Evolutionary conservation across 1,140 invertebrate genomes (phyloP), one percentile per base, ranked within the genome.

Genomic region (Aphis craccivora): DNA sequence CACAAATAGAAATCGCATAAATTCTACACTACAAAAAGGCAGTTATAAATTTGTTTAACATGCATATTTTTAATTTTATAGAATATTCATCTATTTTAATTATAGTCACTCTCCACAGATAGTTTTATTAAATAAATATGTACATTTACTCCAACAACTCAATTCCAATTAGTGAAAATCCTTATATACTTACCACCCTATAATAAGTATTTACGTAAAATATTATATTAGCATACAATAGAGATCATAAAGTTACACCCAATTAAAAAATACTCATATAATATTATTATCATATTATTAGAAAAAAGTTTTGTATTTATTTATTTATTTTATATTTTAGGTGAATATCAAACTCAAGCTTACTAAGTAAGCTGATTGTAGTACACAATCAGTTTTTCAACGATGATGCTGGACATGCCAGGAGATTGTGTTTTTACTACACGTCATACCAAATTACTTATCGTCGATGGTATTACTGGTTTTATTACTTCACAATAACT

Each of bases 271-370:
- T n/a, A 76, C n/a, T 76, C n/a, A 4, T 67, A 67, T n/a, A 60
- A 30, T 76, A 45, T 45, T 45, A 11, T 11, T 11, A 45, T 45
- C 11, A 11, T 76, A n/a, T n/a, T n/a, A n/a, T n/a, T 76, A 60
- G 55, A 40, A 40, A 14, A 14, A 67, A 30, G 11, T 30, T 30
- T 67, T 67, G 9, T 67, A 67, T 84, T 91, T 60, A 67, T 81
- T 91, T 40, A 20, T 84, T 23, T 30, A 8, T 40, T 43, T 43
- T 81, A 67, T 91, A 1, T 37, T 88, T 22, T 40, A 93, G 91
- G 91, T n/a, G 91, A 93, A 93, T 93, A 93, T 84, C 91, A 93
- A 86, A 93, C 45, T 86, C 91, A 93, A 93, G 91, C 91, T 51
- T 93, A 93, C 37, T 93, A 93, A 84, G 81, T 40, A 40, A 40